These are phyloP conservation scores for Lepidonotus clava DNA, from an alignment of 2,888 invertebrate genomes.

Conservation along the genomic window DNA sequence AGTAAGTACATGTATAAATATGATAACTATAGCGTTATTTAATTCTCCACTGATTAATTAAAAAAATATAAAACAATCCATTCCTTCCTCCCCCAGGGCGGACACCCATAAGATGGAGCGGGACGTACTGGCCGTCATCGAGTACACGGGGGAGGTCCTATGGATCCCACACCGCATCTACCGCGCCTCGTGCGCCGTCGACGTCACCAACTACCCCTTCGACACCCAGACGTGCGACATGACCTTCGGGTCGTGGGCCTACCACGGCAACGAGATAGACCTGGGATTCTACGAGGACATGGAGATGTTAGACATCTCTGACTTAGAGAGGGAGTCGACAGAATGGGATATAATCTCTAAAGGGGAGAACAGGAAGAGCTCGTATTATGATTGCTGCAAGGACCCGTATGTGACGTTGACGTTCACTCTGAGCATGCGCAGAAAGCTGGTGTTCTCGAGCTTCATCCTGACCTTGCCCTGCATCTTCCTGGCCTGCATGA, in stretches of 20 bases:
- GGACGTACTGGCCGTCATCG: slow-evolving; percentile 58
- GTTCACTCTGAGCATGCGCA: slow-evolving; percentile 55
- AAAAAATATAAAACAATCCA: too few species aligned
- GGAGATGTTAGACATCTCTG: slow-evolving; percentile 60
- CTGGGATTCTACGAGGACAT: slow-evolving; percentile 59
- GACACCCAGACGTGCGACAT: slow-evolving; percentile 59
- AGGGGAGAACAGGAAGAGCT: slow-evolving; percentile 46
- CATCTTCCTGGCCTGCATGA: slow-evolving; percentile 60
- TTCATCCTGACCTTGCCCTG: slow-evolving; percentile 60
- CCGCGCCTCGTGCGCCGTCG: slow-evolving; percentile 58
- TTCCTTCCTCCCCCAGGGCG: too few species aligned
- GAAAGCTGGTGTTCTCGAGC: slow-evolving; percentile 60
- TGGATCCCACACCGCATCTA: slow-evolving; percentile 63
- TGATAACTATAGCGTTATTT: too few species aligned
- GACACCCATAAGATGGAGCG: slow-evolving; percentile 62
- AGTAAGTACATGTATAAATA: too few species aligned
- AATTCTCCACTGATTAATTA: too few species aligned
- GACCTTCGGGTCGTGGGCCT: slow-evolving; percentile 64
- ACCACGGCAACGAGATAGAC: slow-evolving; percentile 63
- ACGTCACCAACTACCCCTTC: slow-evolving; percentile 61
- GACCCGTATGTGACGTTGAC: slow-evolving; percentile 60
- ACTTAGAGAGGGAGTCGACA: slow-evolving; percentile 60
- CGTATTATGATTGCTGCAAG: slow-evolving; percentile 61
- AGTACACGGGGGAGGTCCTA: slow-evolving; percentile 57
- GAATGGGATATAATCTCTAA: slow-evolving; percentile 61